Evolutionary conservation across 2,113 vertebrate species (phyloP).

Genomic region (Sphyrna mokarran): DNA sequence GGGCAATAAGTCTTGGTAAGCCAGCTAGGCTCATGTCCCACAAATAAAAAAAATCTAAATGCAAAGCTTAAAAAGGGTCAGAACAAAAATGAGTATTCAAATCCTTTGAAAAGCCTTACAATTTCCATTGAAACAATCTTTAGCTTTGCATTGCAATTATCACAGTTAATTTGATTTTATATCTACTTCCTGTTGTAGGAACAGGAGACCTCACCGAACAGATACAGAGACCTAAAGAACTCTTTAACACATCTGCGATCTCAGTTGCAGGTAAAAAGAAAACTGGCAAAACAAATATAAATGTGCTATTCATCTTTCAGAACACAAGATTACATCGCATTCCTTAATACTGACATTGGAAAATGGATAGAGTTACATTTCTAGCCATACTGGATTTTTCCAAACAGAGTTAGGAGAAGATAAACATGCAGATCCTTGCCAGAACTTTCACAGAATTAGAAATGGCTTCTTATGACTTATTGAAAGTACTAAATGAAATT

Average conservation of each 20-base stretch:
- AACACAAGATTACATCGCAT: background rate
- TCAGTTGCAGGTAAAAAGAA: conserved; percentile 36
- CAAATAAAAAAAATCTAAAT: background rate
- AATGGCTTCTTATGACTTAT: background rate
- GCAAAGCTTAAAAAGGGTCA: background rate
- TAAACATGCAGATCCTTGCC: background rate
- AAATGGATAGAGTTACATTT: background rate
- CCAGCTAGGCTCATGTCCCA: too few relatives aligned
- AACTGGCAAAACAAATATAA: too few relatives aligned
- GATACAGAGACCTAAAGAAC: conserved; percentile 37
- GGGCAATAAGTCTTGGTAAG: too few relatives aligned
- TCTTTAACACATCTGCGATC: conserved; percentile 31
- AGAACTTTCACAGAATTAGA: background rate
- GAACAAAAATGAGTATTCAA: background rate
- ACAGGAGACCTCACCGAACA: conserved; percentile 30
- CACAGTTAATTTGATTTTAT: background rate
- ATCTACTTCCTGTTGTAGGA: background rate
- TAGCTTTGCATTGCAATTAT: background rate
- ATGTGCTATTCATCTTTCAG: background rate
- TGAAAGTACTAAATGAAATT: background rate
- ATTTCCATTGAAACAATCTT: background rate
- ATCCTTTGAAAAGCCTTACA: background rate
- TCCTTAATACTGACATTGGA: background rate
- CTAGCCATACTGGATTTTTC: background rate
- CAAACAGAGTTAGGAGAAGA: background rate